A percentile compares a stretch with the other conserved stretches of the same genome.
These are phyloP conservation scores for Eilema sororculum DNA, from an alignment of 2,888 invertebrate species.

Conservation along the genomic window DNA sequence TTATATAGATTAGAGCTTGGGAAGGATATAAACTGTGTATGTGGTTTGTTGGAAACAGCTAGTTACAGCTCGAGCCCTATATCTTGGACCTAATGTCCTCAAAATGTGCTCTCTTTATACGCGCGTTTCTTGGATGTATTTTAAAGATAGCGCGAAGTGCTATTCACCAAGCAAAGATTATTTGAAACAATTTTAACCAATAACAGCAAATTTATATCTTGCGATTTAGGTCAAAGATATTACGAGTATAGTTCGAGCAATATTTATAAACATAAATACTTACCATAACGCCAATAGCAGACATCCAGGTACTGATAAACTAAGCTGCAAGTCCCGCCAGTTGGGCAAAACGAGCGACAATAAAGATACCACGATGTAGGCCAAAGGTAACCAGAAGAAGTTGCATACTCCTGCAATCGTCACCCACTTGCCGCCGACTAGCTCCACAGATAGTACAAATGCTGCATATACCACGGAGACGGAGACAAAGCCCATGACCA, in stretches of 20 bases:
- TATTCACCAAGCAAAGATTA: no score
- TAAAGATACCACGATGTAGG: conserved; percentile 91
- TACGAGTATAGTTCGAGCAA: no score
- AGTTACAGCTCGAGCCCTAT: no score
- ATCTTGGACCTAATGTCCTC: no score
- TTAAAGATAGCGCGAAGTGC: no score
- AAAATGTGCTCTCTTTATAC: no score
- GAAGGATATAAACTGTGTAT: no score
- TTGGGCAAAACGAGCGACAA: conserved; percentile 90
- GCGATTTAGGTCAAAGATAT: no score
- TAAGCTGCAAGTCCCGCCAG: conserved; percentile 91
- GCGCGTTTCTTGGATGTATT: no score
- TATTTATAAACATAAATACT: conserved; percentile 54
- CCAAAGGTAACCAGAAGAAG: conserved; percentile 92
- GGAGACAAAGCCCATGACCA: conserved; percentile 91
- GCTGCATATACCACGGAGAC: conserved; percentile 94
- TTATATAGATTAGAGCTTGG: background rate
- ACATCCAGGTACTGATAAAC: conserved; percentile 91
- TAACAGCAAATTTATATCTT: no score
- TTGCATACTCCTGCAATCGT: conserved; percentile 93
- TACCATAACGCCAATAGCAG: conserved; percentile 90
- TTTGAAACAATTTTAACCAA: no score
- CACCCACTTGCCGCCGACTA: conserved; percentile 93
- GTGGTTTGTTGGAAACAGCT: no score
- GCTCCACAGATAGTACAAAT: conserved; percentile 92